phyloP scores from a whole-genome alignment of 2,888 invertebrate genomes.

The Geophilus truncorum region DNA sequence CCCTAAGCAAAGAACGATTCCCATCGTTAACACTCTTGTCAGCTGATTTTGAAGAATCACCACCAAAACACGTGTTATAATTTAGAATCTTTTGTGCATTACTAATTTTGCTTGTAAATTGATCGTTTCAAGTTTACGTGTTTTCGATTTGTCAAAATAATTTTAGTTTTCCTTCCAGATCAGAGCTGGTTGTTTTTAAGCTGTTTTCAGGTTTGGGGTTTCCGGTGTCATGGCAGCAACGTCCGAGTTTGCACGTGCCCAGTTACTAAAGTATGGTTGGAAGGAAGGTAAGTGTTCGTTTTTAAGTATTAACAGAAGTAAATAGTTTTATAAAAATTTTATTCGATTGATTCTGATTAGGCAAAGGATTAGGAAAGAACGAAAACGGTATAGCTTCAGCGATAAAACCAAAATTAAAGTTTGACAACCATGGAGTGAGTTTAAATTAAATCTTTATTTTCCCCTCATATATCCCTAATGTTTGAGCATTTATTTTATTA shows the following conservation, averaged over 20 bases:
- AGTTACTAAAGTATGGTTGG: conserved; percentile 15
- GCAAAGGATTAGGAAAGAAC: background rate
- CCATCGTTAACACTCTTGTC: background rate
- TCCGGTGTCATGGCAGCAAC: background rate
- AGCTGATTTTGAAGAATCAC: background rate
- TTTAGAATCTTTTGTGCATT: no score
- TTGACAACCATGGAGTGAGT: conserved; percentile 13
- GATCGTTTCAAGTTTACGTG: background rate
- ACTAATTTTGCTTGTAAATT: no score
- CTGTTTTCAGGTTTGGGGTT: no score
- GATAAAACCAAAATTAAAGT: conserved; percentile 28
- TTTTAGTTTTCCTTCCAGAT: background rate
- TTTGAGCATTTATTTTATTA: background rate
- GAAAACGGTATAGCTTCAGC: background rate
- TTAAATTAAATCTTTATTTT: no score
- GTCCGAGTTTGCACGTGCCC: conserved; percentile 5
- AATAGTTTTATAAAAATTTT: background rate
- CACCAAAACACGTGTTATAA: no score
- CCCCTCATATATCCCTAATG: no score
- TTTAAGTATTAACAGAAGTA: background rate
- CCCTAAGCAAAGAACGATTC: background rate
- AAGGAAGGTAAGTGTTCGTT: conserved; percentile 1
- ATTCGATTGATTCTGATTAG: background rate
- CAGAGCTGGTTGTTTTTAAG: no score
- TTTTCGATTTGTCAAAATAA: background rate